phyloP scores from a whole-genome alignment of 2,888 invertebrate species.

The Calliopum simillimum region DNA sequence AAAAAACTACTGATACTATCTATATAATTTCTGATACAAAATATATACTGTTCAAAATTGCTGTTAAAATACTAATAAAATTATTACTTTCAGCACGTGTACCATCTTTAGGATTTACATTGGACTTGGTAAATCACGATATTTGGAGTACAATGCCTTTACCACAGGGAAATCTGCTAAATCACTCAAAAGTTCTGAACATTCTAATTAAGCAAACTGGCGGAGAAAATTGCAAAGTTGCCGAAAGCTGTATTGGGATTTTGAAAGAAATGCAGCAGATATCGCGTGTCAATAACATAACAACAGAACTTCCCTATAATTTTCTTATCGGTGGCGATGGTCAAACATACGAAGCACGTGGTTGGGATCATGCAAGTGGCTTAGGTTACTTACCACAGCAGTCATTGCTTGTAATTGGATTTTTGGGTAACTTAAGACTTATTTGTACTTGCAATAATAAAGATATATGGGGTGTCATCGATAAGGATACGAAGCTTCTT shows the following conservation, averaged over 20 bases:
- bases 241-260: constrained; percentile 60
- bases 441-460: neutral
- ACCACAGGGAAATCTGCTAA: constrained; percentile 44
- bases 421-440: constrained; percentile 65
- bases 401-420: constrained; percentile 65
- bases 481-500: too few species aligned
- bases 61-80: neutral
- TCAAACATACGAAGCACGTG: constrained; percentile 68
- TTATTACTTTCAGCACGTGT: constrained; percentile 43
- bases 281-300: constrained; percentile 5
- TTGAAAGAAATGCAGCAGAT: constrained; percentile 64
- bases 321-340: constrained; percentile 70
- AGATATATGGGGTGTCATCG: constrained; percentile 11
- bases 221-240: constrained; percentile 61
- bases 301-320: constrained; percentile 66
- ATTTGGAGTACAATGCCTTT: constrained; percentile 54
- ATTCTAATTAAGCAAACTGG: constrained; percentile 69
- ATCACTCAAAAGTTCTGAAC: constrained; percentile 56
- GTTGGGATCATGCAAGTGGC: constrained; percentile 67
- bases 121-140: constrained; percentile 58
- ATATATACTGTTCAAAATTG: too few species aligned
- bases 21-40: too few species aligned
- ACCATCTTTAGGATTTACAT: constrained; percentile 50
- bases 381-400: constrained; percentile 51
- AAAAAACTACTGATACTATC: too few species aligned